Percentiles rank a stretch among this genome's conserved stretches.
phyloP scores from a whole-genome alignment of 2,113 vertebrate species.

The Rallus limicola region DNA sequence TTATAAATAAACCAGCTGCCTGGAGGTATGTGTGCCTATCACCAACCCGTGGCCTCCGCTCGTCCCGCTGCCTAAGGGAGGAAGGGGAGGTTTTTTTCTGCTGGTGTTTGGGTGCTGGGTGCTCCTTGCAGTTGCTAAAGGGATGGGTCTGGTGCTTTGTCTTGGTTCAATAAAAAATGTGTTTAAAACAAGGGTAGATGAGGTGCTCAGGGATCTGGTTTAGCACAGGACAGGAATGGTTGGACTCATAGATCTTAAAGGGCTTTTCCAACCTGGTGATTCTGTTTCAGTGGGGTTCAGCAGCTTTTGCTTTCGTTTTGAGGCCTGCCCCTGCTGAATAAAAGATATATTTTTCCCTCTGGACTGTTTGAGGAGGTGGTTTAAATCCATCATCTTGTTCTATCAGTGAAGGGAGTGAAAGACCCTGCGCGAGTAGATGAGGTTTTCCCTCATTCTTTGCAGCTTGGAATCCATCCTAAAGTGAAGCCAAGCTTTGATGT shows the following conservation, averaged over 20 bases:
- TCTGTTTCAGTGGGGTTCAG: neutral
- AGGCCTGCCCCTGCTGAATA: neutral
- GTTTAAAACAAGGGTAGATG: no score
- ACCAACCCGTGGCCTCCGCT: neutral
- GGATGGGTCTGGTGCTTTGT: rapidly evolving
- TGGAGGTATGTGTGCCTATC: neutral
- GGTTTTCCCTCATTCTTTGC: neutral
- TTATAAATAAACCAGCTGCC: neutral
- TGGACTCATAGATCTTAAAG: no score
- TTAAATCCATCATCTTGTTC: neutral
- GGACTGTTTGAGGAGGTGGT: neutral
- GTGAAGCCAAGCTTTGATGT: neutral
- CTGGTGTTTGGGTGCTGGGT: neutral
- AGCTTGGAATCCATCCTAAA: neutral
- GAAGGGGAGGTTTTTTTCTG: neutral
- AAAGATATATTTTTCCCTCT: rapidly evolving
- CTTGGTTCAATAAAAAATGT: no score
- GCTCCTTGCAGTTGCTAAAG: neutral
- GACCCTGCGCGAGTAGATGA: neutral
- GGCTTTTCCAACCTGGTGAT: no score
- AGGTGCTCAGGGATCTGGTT: no score
- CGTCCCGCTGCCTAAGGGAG: neutral
- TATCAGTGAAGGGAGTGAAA: neutral
- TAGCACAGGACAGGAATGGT: no score
- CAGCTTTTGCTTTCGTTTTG: neutral